A percentile compares a stretch with the other conserved stretches of the same genome.
These are phyloP conservation scores for Terebella lapidaria DNA, from an alignment of 2,888 invertebrate species.

Conservation along the genomic window DNA sequence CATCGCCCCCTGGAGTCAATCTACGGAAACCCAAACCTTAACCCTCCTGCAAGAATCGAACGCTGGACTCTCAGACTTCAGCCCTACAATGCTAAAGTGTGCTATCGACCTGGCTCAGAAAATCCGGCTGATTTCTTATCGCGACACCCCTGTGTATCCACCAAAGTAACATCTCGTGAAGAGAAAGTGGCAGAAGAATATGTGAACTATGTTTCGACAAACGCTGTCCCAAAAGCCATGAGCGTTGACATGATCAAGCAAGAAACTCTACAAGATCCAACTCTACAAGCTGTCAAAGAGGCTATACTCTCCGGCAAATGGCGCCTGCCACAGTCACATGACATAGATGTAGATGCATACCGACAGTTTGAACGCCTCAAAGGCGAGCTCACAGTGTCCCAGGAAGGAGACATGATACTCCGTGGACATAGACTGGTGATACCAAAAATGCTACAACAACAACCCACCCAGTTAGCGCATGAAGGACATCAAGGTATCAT, in stretches of 20 bases:
- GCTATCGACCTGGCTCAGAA: neutral
- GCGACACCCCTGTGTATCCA: neutral
- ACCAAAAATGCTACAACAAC: constrained; percentile 1
- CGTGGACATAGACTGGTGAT: constrained; percentile 4
- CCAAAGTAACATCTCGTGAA: neutral
- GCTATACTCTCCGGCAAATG: constrained; percentile 2
- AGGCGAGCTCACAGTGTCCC: too few species aligned
- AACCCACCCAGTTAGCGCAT: constrained; percentile 1
- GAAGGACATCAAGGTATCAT: constrained; percentile 14
- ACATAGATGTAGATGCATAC: too few species aligned
- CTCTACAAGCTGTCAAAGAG: constrained; percentile 2
- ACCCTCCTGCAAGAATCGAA: neutral
- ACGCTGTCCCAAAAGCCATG: constrained; percentile 26
- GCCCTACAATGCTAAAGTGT: neutral
- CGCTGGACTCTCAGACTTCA: neutral
- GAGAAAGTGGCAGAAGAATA: constrained; percentile 27
- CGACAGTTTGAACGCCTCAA: too few species aligned
- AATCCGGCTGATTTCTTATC: neutral
- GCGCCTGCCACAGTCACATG: too few species aligned
- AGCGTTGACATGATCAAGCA: constrained; percentile 25
- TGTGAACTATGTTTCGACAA: constrained; percentile 22
- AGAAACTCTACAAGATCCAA: constrained; percentile 11
- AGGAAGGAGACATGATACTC: constrained; percentile 5
- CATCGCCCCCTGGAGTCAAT: neutral
- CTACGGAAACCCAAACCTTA: neutral